Conservation (phyloP, 2,888 invertebrate species). For the Tenodera sinensis region DNA sequence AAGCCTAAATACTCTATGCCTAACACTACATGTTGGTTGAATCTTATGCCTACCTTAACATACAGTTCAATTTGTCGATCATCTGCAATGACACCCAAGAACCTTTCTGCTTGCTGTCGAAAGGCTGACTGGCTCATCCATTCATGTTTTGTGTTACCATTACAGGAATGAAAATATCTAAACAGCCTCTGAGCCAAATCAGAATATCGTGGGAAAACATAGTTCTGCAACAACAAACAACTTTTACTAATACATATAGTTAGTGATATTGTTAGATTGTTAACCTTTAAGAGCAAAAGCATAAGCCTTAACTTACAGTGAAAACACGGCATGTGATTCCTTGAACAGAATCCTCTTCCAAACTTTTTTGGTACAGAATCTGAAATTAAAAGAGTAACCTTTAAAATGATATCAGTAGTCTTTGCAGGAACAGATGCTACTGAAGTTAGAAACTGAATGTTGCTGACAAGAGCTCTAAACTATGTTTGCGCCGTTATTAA, state of each 20-base stretch:
- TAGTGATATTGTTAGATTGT: background rate
- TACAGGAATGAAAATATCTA: conserved; percentile 57
- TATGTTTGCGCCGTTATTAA: background rate
- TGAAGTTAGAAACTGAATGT: background rate
- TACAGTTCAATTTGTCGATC: conserved; percentile 41
- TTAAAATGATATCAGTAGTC: background rate
- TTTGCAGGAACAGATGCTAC: too few species aligned
- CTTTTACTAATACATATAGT: conserved; percentile 21
- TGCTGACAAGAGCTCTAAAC: background rate
- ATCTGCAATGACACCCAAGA: conserved; percentile 48
- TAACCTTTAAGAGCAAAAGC: background rate
- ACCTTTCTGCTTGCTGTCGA: conserved; percentile 68
- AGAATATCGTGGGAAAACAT: conserved; percentile 74
- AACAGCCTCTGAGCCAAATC: conserved; percentile 68
- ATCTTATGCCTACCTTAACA: conserved; percentile 39
- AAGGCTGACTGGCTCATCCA: conserved; percentile 57
- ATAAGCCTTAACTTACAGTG: background rate
- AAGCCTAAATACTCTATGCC: too few species aligned
- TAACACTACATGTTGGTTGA: too few species aligned
- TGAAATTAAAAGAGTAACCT: conserved; percentile 42
- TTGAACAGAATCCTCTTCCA: conserved; percentile 65
- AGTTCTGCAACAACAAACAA: conserved; percentile 52
- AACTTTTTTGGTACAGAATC: conserved; percentile 66
- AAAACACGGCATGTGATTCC: conserved; percentile 55
- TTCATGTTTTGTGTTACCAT: conserved; percentile 60